A percentile compares a stretch with the other conserved stretches of the same genome.
phyloP scores from a whole-genome alignment of 2,888 invertebrate genomes.

The Coelinius sp. region DNA sequence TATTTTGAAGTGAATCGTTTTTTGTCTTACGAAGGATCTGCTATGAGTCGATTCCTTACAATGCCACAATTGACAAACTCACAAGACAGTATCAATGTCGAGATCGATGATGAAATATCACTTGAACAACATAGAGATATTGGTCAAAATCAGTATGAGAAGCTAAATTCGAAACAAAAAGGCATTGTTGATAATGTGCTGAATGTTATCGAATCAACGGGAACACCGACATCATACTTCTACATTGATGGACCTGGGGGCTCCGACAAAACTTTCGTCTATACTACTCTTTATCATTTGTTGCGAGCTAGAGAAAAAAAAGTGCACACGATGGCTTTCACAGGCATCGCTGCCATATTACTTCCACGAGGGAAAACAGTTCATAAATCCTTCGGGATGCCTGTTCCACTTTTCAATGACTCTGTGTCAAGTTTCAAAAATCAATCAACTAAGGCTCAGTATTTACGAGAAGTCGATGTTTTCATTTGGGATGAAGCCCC shows the following conservation, averaged over 20 bases:
- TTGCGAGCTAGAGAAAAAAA: no score
- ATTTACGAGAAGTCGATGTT: no score
- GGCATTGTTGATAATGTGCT: slow-evolving; percentile 36
- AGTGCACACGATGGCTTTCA: slow-evolving; percentile 33
- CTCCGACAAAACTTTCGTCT: no score
- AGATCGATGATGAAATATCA: neutral
- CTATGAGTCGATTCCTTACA: slow-evolving; percentile 19
- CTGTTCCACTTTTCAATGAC: no score
- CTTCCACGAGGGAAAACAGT: slow-evolving; percentile 59
- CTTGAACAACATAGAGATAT: slow-evolving; percentile 12
- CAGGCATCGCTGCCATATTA: slow-evolving; percentile 54
- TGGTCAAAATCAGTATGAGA: slow-evolving; percentile 10
- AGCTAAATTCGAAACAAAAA: slow-evolving; percentile 42
- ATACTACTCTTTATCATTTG: no score
- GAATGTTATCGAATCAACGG: neutral
- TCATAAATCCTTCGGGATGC: slow-evolving; percentile 59
- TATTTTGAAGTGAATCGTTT: slow-evolving; percentile 23
- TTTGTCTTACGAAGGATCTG: slow-evolving; percentile 22
- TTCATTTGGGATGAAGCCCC: no score
- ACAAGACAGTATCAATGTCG: neutral
- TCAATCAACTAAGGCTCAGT: no score
- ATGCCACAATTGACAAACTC: slow-evolving; percentile 11
- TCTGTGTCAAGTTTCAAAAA: no score
- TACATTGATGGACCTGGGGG: slow-evolving; percentile 32
- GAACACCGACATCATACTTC: neutral